These are phyloP conservation scores for Crenuchus spilurus DNA, from an alignment of 2,797 vertebrate species.

Conservation along the genomic window DNA sequence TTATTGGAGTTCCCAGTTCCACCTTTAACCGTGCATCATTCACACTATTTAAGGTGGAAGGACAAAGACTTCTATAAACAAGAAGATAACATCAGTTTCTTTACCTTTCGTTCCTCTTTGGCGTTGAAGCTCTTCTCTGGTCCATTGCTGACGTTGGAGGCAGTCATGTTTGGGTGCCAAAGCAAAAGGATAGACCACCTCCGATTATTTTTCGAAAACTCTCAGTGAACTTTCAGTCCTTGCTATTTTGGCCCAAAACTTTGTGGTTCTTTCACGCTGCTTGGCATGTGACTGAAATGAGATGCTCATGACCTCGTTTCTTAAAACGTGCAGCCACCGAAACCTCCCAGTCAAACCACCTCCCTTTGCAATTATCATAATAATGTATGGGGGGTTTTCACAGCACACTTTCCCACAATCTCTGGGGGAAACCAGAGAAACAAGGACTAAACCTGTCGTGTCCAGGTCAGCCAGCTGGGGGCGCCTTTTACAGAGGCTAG, in stretches of 20 bases:
- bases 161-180: conserved; percentile 56
- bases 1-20: no score
- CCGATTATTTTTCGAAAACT: background rate
- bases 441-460: background rate
- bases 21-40: no score
- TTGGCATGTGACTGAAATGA: conserved; percentile 18
- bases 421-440: conserved; percentile 33
- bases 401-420: conserved; percentile 67
- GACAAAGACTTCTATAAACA: no score
- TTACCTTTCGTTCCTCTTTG: conserved; percentile 70
- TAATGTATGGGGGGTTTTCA: conserved; percentile 59
- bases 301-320: conserved; percentile 47
- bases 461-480: background rate
- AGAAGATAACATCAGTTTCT: background rate
- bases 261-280: background rate
- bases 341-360: conserved; percentile 53
- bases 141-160: conserved; percentile 57
- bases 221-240: conserved; percentile 8
- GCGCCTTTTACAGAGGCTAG: background rate
- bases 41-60: no score
- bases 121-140: conserved; percentile 62
- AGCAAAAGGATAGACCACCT: background rate
- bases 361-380: conserved; percentile 65
- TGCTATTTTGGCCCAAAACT: background rate
- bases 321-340: conserved; percentile 42